These are phyloP conservation scores for Paramisgurnus dabryanus DNA, from an alignment of 2,113 vertebrate species.

Conservation along the genomic window DNA sequence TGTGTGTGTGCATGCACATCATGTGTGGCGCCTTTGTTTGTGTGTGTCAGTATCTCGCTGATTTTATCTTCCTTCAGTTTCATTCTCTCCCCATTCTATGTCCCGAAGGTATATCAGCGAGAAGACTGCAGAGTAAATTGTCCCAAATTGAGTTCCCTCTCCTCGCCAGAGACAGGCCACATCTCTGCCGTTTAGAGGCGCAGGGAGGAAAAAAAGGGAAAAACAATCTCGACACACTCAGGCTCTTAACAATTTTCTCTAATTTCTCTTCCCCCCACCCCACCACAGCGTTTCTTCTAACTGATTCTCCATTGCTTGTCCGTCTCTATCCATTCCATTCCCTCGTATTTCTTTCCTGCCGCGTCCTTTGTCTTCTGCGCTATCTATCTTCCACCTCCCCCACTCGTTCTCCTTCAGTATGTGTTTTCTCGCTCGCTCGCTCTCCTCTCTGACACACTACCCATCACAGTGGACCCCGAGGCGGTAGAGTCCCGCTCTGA, in stretches of 20 bases:
- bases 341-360: constrained; percentile 49
- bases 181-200: constrained; percentile 84
- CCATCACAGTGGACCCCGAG: constrained; percentile 66
- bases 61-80: constrained; percentile 98
- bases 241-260: constrained; percentile 84
- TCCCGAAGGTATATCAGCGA: constrained; percentile 88
- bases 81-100: constrained; percentile 94
- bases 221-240: constrained; percentile 89
- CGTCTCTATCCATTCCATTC: constrained; percentile 49
- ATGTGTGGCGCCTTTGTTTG: constrained; percentile 34
- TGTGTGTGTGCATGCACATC: constrained; percentile 36
- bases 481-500: constrained; percentile 67
- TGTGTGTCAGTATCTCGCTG: constrained; percentile 73
- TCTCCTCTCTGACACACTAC: constrained; percentile 68
- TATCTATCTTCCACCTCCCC: constrained; percentile 37
- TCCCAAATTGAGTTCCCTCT: constrained; percentile 98
- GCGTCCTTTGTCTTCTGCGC: constrained; percentile 53
- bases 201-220: constrained; percentile 48
- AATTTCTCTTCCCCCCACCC: constrained; percentile 85
- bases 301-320: constrained; percentile 69
- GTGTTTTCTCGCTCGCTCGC: constrained; percentile 52
- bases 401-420: constrained; percentile 45
- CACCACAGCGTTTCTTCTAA: constrained; percentile 66
- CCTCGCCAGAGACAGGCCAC: constrained; percentile 90
- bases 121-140: constrained; percentile 97